Evolutionary conservation across 2,797 vertebrate species (phyloP).

Genomic region (Bovichtus variegatus): DNA sequence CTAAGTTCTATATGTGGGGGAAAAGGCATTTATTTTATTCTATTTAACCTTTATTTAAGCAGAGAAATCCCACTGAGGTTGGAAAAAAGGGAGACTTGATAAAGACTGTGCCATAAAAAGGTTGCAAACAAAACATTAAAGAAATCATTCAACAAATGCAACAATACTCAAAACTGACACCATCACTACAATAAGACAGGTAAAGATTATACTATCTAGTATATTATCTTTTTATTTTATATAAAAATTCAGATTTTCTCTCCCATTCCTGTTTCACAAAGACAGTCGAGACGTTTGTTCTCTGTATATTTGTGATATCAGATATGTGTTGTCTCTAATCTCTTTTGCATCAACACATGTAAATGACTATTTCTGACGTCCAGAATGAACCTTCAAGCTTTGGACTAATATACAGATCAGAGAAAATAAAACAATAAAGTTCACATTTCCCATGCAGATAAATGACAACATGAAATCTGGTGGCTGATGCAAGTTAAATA

Average conservation of each 20-base stretch:
- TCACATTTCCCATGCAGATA: not conserved
- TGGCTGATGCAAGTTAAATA: not conserved
- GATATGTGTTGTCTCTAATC: not conserved
- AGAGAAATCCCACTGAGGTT: not conserved
- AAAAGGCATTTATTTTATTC: not conserved
- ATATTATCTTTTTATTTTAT: not conserved
- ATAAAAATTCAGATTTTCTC: not conserved
- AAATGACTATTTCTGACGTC: not conserved
- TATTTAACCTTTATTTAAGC: not conserved
- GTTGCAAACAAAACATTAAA: not conserved
- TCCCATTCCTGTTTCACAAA: not conserved
- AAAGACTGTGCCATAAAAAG: not conserved
- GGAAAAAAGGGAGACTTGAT: not conserved
- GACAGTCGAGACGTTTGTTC: rapidly evolving
- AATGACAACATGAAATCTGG: not conserved
- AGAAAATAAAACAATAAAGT: not conserved
- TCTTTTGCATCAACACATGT: too few species aligned
- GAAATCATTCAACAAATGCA: not conserved
- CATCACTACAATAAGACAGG: not conserved
- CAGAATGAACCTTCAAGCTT: not conserved
- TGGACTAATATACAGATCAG: too few species aligned
- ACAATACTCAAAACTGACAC: not conserved
- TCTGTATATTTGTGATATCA: not conserved
- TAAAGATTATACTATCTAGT: too few species aligned
- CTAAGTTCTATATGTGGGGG: too few species aligned